phyloP scores from a whole-genome alignment of 1,140 invertebrate genomes.

The Propsilocerus akamusi region DNA sequence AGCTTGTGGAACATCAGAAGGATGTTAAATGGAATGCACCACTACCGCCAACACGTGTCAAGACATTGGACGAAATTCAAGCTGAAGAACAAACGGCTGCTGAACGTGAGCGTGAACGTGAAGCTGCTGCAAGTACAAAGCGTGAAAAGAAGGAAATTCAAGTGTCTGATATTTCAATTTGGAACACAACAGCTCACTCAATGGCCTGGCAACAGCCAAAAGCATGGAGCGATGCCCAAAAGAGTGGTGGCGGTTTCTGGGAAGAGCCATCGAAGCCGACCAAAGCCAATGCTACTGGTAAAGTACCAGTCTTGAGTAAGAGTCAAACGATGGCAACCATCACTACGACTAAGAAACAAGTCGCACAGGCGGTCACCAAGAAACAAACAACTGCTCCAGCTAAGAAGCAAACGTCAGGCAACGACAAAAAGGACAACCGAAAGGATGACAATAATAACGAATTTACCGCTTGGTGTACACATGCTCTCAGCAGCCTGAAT shows the following conservation, averaged over 20 bases:
- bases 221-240: conserved; percentile 12
- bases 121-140: not conserved
- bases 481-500: conserved; percentile 46
- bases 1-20: conserved; percentile 14
- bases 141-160: not conserved
- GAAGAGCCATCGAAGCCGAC: conserved; percentile 22
- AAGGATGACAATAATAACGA: conserved; percentile 24
- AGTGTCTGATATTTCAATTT: not conserved
- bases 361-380: too few species aligned
- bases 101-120: too few species aligned
- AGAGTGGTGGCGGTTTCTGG: conserved; percentile 23
- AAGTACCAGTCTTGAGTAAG: conserved; percentile 18
- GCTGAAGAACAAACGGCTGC: conserved; percentile 47
- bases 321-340: conserved; percentile 15
- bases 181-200: not conserved
- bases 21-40: conserved; percentile 46
- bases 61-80: conserved; percentile 69
- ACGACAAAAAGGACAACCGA: not conserved
- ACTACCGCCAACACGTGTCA: conserved; percentile 32
- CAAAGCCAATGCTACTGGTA: conserved; percentile 15
- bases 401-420: not conserved
- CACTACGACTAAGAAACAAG: conserved; percentile 9
- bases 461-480: conserved; percentile 75
- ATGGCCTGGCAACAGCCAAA: conserved; percentile 13
- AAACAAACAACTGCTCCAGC: too few species aligned